Conservation (phyloP, 2,888 invertebrate genomes). For the Lottia gigantea region DNA sequence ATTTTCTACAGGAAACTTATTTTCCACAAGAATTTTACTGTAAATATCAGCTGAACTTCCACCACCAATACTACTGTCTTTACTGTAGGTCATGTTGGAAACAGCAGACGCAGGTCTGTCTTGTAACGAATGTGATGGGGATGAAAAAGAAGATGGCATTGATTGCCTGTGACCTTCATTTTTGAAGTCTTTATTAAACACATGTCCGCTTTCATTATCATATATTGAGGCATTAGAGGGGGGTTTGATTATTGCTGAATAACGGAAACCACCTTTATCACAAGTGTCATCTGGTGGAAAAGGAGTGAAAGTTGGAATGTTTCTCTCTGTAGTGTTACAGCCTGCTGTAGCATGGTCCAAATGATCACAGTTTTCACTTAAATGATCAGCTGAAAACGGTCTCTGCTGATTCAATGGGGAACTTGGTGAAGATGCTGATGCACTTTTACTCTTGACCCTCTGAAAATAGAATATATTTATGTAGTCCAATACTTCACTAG, state of each 20-base stretch:
- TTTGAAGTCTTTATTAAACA: slow-evolving; percentile 15
- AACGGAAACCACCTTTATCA: slow-evolving; percentile 25
- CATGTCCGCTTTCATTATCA: slow-evolving; percentile 34
- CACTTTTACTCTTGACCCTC: slow-evolving; percentile 79
- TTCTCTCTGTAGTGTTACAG: slow-evolving; percentile 6
- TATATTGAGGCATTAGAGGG: slow-evolving; percentile 46
- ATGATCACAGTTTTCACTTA: slow-evolving; percentile 28
- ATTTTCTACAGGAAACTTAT: slow-evolving; percentile 6
- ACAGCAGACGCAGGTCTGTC: slow-evolving; percentile 42
- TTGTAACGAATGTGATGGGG: slow-evolving; percentile 16
- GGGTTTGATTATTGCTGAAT: slow-evolving; percentile 41
- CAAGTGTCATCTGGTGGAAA: slow-evolving; percentile 17
- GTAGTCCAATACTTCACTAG: too few relatives aligned
- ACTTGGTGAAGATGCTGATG: slow-evolving; percentile 73
- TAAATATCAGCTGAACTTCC: slow-evolving; percentile 9
- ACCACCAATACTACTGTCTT: slow-evolving; percentile 22
- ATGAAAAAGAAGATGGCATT: slow-evolving; percentile 29
- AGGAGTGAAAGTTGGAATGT: slow-evolving; percentile 13
- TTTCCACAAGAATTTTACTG: not conserved
- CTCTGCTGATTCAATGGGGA: slow-evolving; percentile 76
- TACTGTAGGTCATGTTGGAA: slow-evolving; percentile 32
- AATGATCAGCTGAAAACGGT: slow-evolving; percentile 19
- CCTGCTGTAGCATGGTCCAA: slow-evolving; percentile 38
- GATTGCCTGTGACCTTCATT: slow-evolving; percentile 31
- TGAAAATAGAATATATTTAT: slow-evolving; percentile 36